Base-by-base conservation (phyloP, 2,888 invertebrate species). In the Napeogenes inachia region DNA sequence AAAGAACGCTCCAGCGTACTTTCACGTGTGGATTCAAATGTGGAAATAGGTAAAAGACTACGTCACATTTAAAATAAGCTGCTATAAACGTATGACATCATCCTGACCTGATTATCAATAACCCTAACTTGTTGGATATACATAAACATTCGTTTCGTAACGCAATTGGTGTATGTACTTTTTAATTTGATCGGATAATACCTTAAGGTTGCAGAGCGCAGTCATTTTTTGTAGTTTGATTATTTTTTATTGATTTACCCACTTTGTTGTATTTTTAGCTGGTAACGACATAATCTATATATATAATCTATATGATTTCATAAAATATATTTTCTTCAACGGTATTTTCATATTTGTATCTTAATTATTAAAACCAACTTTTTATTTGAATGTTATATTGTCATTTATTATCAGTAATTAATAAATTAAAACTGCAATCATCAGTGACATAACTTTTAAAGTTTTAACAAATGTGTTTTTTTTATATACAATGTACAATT, bases 11-110 rank as follows among this genome's bases (percentile, higher is more conserved):
- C 53, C 55, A 65, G 67, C 72, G 70, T 74, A 74, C 74, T 71
- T 71, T 69, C 62, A 61, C 66, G 76, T 66, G 76, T 79, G 74
- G 76, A 74, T 74, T 76, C 76, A 71, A 71, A 75, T 80, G 84
- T 81, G 72, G 82, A 81, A 76, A 74, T 73, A 70, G 68, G 65
- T 81, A 77, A 73, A 77, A 70, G 70, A 71, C 69, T 73, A 83
- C 87, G 88, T 89, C 87, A 89, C 85, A 77, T 83, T 84, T 88
- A 88, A 88, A 88, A 85, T 87, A 86, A 84, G 76, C 74, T 72
- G 68, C 69, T 79, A 30, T 30, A 50, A 50, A 21, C 30, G n/a
- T n/a, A 85, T 89, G 89, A 89, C 86, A 87, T 89, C 89, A 89
- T 82, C 77, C 81, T 42, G 83, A 73, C 87, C 87, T 82, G 83